phyloP scores from a whole-genome alignment of 2,113 vertebrate genomes.

The Capricornis sumatraensis region DNA sequence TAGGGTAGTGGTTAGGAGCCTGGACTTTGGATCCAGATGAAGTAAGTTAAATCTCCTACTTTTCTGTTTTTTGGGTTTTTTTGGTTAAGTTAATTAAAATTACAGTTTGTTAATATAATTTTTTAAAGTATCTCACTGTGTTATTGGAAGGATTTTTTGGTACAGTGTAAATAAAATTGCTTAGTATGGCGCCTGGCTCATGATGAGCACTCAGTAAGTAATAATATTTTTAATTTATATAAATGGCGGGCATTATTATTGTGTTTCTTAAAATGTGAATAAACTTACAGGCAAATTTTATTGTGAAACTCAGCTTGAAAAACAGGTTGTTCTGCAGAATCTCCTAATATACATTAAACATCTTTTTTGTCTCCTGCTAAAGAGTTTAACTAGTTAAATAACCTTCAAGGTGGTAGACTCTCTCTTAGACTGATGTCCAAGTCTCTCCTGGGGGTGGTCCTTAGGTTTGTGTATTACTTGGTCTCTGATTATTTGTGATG shows the following conservation, averaged over 20 bases:
- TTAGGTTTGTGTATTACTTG: not conserved
- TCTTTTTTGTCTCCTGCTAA: not conserved
- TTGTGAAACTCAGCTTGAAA: constrained; percentile 21
- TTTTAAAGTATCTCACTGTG: not conserved
- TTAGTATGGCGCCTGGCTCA: not conserved
- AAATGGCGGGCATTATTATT: not conserved
- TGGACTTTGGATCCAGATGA: not conserved
- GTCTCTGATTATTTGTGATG: not conserved
- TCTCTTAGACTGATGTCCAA: not conserved
- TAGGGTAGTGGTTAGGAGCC: not conserved
- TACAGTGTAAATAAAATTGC: not conserved
- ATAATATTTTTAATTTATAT: not conserved
- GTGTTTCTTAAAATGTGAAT: constrained; percentile 11
- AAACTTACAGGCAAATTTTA: not conserved
- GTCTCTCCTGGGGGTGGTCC: not conserved
- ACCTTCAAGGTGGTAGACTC: not conserved
- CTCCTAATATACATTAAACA: not conserved
- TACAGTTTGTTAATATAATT: not conserved
- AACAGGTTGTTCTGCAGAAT: not conserved
- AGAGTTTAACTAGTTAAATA: not conserved
- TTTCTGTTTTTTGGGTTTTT: not conserved
- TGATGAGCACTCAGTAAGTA: not conserved
- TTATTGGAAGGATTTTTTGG: not conserved
- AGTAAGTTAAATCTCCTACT: not conserved
- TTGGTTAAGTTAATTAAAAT: constrained; percentile 5